phyloP scores from a whole-genome alignment of 2,113 vertebrate genomes.

The Sinocyclocheilus anshuiensis region DNA sequence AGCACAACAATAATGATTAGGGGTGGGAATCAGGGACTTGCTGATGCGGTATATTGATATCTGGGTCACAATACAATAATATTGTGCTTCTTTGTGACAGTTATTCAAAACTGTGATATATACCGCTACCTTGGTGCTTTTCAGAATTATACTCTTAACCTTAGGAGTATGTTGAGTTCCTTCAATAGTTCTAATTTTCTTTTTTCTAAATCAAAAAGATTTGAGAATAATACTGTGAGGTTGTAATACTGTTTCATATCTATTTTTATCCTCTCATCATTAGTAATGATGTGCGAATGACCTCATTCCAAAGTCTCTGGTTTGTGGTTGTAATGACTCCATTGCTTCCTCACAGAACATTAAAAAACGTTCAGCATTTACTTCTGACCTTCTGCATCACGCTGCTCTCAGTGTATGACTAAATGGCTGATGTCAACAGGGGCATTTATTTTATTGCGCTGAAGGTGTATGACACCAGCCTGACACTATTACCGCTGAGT shows the following conservation, averaged over 20 bases:
- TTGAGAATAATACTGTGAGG: neutral
- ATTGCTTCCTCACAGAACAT: neutral
- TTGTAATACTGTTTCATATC: neutral
- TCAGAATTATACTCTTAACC: too few relatives aligned
- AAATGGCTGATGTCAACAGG: slow-evolving; percentile 5
- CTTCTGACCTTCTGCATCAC: neutral
- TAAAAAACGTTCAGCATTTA: neutral
- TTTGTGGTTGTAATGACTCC: neutral
- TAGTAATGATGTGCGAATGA: neutral
- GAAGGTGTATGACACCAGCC: slow-evolving; percentile 11
- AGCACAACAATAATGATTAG: slow-evolving; percentile 26
- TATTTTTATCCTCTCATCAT: neutral
- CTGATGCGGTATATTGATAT: neutral
- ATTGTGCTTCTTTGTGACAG: slow-evolving; percentile 3
- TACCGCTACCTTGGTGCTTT: neutral
- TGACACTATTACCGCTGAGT: neutral
- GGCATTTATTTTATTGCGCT: neutral
- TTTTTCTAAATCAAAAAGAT: too few relatives aligned
- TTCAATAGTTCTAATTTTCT: too few relatives aligned
- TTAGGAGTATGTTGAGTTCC: too few relatives aligned
- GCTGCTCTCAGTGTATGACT: neutral
- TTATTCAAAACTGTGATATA: slow-evolving; percentile 1
- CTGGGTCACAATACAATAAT: slow-evolving; percentile 21
- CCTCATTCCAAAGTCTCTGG: neutral
- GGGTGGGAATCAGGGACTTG: slow-evolving; percentile 10